Evolutionary conservation across 2,797 vertebrate species (phyloP), one percentile per base, ranked within the genome.

Genomic region (Rousettus madagascariensis): DNA sequence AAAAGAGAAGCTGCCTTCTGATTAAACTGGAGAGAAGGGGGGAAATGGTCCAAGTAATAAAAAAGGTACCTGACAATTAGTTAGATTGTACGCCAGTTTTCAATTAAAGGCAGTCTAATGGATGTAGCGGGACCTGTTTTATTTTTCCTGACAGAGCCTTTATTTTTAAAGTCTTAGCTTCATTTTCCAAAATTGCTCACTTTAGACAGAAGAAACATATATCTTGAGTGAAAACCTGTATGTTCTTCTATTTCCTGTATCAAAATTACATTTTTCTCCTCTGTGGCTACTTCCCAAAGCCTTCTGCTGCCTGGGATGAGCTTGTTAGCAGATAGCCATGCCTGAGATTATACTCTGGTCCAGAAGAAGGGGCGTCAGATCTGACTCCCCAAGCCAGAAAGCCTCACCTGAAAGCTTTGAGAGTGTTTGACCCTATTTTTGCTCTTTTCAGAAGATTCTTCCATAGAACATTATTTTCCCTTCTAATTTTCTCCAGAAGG

Each of bases 111-210:
- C 89, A 36, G 80, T 51, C 96, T 90, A 96, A 97, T 95, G 92
- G 92, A 94, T 74, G 91, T 4, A 94, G 57, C 74, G 95, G 91
- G 96, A 90, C 51, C n/a, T 43, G 80, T 91, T 98, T 97, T 95
- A 97, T 96, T 97, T 98, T 96, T 63, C 95, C 96, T 91, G 86
- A 78, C 90, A 96, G 96, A 96, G 94, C n/a, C 57, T 83, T 98
- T 97, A 94, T 74, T 97, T 97, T 95, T 88, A 97, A 98, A 97
- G 66, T 93, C 86, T 85, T 84, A 41, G 88, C 86, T 97, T 97
- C 91, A 95, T 93, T 96, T 96, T 79, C 97, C 68, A 93, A 96
- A 97, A 96, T 69, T 74, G 91, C 86, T 85, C 63, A 86, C 89
- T 94, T 95, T 93, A 86, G 91, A 90, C 78, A 94, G 95, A 79